These are phyloP conservation scores for Danaus plexippus DNA, from an alignment of 1,140 invertebrate genomes.

Conservation along the genomic window DNA sequence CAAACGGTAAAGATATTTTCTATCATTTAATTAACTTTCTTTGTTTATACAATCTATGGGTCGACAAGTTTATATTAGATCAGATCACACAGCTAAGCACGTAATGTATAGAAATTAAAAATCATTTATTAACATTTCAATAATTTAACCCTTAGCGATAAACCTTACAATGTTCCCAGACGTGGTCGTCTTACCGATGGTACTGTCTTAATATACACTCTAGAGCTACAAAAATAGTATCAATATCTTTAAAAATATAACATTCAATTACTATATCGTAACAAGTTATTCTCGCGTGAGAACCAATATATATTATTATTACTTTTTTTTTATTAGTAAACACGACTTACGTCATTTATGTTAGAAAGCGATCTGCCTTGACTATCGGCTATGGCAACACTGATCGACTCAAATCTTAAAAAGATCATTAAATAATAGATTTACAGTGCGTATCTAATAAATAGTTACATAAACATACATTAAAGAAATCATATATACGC, in stretches of 20 bases:
- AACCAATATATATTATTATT: conserved; percentile 58
- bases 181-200: conserved; percentile 50
- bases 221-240: conserved; percentile 56
- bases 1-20: conserved; percentile 57
- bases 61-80: conserved; percentile 61
- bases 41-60: conserved; percentile 67
- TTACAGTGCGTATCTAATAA: conserved; percentile 33
- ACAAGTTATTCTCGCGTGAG: conserved; percentile 53
- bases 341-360: conserved; percentile 56
- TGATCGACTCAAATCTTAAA: conserved; percentile 26
- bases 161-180: conserved; percentile 64
- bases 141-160: conserved; percentile 67
- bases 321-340: conserved; percentile 61
- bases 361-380: conserved; percentile 47
- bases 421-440: too few relatives aligned
- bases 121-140: conserved; percentile 61
- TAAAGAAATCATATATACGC: conserved; percentile 39
- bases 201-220: conserved; percentile 40
- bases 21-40: conserved; percentile 63
- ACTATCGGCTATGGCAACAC: conserved; percentile 44
- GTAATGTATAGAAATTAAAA: conserved; percentile 63
- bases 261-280: conserved; percentile 63
- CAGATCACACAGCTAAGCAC: conserved; percentile 69
- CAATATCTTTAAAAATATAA: conserved; percentile 62
- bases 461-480: conserved; percentile 61